phyloP scores from a whole-genome alignment of 2,888 invertebrate species.

The Augochlorella aurata region DNA sequence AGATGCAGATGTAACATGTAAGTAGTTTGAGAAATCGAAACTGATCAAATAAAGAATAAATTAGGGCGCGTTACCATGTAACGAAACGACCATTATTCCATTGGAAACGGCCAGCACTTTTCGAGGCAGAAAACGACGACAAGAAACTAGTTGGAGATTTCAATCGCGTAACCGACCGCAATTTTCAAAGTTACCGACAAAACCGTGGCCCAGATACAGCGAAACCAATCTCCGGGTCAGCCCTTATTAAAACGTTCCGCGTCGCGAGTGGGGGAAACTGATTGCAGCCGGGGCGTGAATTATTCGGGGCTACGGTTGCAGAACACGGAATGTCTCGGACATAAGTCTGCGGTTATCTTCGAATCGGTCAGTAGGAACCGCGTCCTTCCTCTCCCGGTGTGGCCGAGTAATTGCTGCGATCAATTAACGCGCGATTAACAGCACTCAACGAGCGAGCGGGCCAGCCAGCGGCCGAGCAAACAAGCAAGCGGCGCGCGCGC shows the following conservation, averaged over 20 bases:
- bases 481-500: slow-evolving; percentile 23
- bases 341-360: slow-evolving; percentile 28
- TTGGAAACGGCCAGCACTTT: neutral
- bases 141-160: neutral
- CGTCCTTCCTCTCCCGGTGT: slow-evolving; percentile 12
- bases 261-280: slow-evolving; percentile 1
- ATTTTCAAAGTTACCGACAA: slow-evolving; percentile 2
- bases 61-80: neutral
- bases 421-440: slow-evolving; percentile 66
- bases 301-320: slow-evolving; percentile 15
- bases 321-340: slow-evolving; percentile 15
- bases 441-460: slow-evolving; percentile 24
- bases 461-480: slow-evolving; percentile 17
- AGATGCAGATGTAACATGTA: too few species aligned
- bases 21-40: neutral
- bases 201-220: neutral
- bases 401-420: slow-evolving; percentile 56
- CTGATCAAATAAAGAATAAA: neutral
- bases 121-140: neutral
- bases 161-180: slow-evolving; percentile 1
- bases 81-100: neutral
- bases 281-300: slow-evolving; percentile 27
- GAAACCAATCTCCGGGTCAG: slow-evolving; percentile 1
- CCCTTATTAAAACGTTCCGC: slow-evolving; percentile 24
- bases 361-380: slow-evolving; percentile 34